A percentile compares a stretch with the other conserved stretches of the same genome.
These are phyloP conservation scores for Perithous albicinctus DNA, from an alignment of 2,888 invertebrate species.

Conservation along the genomic window DNA sequence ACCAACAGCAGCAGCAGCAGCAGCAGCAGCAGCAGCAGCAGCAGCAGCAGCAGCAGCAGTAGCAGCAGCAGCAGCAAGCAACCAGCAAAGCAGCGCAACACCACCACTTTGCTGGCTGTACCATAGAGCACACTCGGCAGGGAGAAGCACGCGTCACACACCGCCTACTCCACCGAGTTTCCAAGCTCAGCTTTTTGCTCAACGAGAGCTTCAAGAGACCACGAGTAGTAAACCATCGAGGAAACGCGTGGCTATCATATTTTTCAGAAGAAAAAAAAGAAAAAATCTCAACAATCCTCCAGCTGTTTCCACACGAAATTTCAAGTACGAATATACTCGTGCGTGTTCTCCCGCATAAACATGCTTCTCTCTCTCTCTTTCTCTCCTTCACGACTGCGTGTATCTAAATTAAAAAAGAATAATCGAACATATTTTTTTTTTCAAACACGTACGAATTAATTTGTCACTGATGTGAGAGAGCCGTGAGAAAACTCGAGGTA, in stretches of 20 bases:
- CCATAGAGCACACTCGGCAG: constrained; percentile 56
- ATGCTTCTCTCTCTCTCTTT: not conserved
- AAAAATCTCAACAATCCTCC: not conserved
- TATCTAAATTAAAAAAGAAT: constrained; percentile 1
- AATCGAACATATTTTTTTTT: not conserved
- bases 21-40: constrained; percentile 25
- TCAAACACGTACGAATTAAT: no score
- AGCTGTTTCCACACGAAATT: not conserved
- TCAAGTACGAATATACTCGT: not conserved
- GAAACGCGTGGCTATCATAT: constrained; percentile 27
- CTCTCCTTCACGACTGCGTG: not conserved
- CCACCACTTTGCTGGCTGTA: constrained; percentile 39
- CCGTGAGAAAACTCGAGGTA: constrained; percentile 63
- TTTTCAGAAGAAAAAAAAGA: no score
- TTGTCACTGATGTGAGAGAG: constrained; percentile 25
- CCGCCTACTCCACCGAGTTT: constrained; percentile 59
- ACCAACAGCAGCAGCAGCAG: constrained; percentile 31
- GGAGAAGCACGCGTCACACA: constrained; percentile 68
- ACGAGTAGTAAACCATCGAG: constrained; percentile 7
- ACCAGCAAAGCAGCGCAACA: constrained; percentile 51
- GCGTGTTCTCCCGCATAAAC: constrained; percentile 1
- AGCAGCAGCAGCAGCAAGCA: constrained; percentile 23
- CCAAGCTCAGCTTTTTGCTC: constrained; percentile 42
- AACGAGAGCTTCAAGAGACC: not conserved
- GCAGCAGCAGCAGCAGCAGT: constrained; percentile 16